Evolutionary conservation across 1,140 invertebrate genomes (phyloP).

Genomic region (Maconellicoccus hirsutus): DNA sequence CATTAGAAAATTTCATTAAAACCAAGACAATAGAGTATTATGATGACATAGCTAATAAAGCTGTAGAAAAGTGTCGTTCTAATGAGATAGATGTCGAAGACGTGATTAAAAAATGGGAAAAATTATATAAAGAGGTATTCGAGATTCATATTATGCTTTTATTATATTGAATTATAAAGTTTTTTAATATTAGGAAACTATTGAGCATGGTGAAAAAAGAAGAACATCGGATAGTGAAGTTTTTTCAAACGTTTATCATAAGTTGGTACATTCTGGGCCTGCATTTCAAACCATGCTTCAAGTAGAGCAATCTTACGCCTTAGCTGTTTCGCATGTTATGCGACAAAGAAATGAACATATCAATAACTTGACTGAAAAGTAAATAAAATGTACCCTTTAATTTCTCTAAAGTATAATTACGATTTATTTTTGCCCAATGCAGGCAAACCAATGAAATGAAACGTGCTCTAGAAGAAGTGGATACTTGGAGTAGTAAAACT

Average conservation of each 20-base stretch:
- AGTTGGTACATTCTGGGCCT: conserved; percentile 61
- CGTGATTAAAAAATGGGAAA: conserved; percentile 54
- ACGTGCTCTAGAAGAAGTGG: conserved; percentile 50
- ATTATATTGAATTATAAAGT: conserved; percentile 3
- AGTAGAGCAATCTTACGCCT: conserved; percentile 64
- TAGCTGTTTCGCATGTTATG: conserved; percentile 53
- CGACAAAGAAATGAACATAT: conserved; percentile 49
- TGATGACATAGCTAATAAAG: conserved; percentile 39
- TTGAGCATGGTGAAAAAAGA: conserved; percentile 52
- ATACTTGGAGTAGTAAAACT: conserved; percentile 38
- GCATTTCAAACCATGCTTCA: conserved; percentile 63
- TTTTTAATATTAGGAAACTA: conserved; percentile 35
- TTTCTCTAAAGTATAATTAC: background rate
- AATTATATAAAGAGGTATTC: conserved; percentile 55
- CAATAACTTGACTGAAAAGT: conserved; percentile 35
- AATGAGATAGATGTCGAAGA: conserved; percentile 50
- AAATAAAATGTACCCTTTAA: background rate
- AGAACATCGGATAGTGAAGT: conserved; percentile 61
- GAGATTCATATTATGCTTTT: too few relatives aligned
- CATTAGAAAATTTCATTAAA: conserved; percentile 36
- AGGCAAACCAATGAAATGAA: conserved; percentile 65
- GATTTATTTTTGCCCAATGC: background rate
- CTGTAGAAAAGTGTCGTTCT: conserved; percentile 39
- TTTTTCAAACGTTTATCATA: conserved; percentile 68
- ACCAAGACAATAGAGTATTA: conserved; percentile 41